Conservation (phyloP, 2,888 invertebrate genomes). For the Drosophila vallismaia region DNA sequence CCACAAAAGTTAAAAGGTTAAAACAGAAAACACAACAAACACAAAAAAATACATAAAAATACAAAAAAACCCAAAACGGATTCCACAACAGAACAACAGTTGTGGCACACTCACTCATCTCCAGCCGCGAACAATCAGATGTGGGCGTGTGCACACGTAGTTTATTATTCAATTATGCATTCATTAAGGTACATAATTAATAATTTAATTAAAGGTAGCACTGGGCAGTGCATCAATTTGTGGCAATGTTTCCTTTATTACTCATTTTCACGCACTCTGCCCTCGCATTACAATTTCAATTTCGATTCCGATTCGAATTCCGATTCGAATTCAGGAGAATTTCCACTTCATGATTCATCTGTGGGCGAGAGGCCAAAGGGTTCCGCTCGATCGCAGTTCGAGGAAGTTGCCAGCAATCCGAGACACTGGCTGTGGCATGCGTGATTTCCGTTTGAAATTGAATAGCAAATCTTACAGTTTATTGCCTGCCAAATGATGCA, state of each 20-base stretch:
- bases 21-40: conserved; percentile 45
- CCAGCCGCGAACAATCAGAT: conserved; percentile 1
- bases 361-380: conserved; percentile 6
- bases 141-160: conserved; percentile 43
- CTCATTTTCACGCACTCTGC: conserved; percentile 48
- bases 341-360: conserved; percentile 3
- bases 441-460: conserved; percentile 43
- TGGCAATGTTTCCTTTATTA: conserved; percentile 53
- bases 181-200: conserved; percentile 76
- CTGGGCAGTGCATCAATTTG: conserved; percentile 55
- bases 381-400: conserved; percentile 39
- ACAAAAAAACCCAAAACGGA: conserved; percentile 25
- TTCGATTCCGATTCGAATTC: not conserved
- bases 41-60: not conserved
- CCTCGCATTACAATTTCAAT: conserved; percentile 3
- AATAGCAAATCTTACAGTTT: conserved; percentile 31
- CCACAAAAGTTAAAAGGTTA: conserved; percentile 75
- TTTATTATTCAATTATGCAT: conserved; percentile 77
- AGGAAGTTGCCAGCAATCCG: conserved; percentile 34
- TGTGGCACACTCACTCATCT: conserved; percentile 19
- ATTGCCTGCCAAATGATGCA: conserved; percentile 46
- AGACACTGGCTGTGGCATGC: conserved; percentile 34
- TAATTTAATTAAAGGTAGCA: conserved; percentile 72
- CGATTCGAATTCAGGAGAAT: not conserved
- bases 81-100: conserved; percentile 27